These are phyloP conservation scores for Deladenus siricidicola DNA, from an alignment of 2,888 invertebrate species.

Conservation along the genomic window DNA sequence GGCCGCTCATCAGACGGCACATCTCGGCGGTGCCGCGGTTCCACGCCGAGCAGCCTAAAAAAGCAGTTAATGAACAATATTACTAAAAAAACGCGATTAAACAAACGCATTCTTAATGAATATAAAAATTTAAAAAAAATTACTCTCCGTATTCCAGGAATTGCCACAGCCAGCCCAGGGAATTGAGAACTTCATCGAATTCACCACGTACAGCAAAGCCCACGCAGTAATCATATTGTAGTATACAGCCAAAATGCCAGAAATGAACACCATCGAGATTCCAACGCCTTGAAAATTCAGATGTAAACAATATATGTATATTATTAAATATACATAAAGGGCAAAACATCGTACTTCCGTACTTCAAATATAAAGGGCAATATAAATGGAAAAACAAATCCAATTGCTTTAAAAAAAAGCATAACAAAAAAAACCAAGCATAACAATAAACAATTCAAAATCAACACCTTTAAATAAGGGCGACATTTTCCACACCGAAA, in stretches of 20 bases:
- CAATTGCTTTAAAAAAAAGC: too few relatives aligned
- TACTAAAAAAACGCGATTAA: too few relatives aligned
- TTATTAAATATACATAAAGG: too few relatives aligned
- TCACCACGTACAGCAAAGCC: conserved; percentile 60
- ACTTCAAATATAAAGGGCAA: too few relatives aligned
- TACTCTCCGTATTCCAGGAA: conserved; percentile 68
- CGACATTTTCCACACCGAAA: conserved; percentile 73
- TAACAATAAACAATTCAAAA: too few relatives aligned
- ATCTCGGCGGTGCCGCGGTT: conserved; percentile 33
- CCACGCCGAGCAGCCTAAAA: conserved; percentile 44
- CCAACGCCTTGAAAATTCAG: conserved; percentile 56
- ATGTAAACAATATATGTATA: neutral
- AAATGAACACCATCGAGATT: conserved; percentile 59
- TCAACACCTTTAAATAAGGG: conserved; percentile 65
- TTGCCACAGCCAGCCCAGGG: conserved; percentile 83
- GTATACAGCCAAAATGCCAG: conserved; percentile 58
- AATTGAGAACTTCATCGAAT: conserved; percentile 66
- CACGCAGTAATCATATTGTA: conserved; percentile 60
- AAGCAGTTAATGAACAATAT: neutral
- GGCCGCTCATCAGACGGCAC: conserved; percentile 44
- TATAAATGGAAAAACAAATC: too few relatives aligned
- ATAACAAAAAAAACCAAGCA: too few relatives aligned
- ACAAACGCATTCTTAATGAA: neutral
- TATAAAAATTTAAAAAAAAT: conserved; percentile 2
- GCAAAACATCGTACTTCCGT: neutral